A percentile compares a stretch with the other conserved stretches of the same genome.
Conservation (phyloP, 2,797 vertebrate species). For the Sparus aurata region DNA sequence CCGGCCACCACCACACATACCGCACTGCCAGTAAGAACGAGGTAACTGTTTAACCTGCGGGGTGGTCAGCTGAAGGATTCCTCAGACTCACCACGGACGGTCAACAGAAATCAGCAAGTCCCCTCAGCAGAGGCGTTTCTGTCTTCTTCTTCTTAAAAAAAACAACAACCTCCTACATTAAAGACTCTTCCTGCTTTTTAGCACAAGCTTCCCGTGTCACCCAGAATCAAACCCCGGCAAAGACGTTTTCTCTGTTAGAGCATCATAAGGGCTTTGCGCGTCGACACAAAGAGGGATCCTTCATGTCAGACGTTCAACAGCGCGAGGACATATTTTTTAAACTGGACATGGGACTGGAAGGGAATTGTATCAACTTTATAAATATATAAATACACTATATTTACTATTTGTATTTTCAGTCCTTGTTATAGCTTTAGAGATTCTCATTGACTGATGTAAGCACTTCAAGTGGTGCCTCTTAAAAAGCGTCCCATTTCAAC, state of each 20-base stretch:
- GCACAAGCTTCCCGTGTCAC: constrained; percentile 78
- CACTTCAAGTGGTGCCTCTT: constrained; percentile 80
- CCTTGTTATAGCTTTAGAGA: constrained; percentile 85
- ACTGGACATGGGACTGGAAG: constrained; percentile 57
- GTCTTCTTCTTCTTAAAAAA: constrained; percentile 35
- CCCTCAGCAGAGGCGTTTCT: constrained; percentile 32
- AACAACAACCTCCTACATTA: constrained; percentile 56
- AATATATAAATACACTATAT: constrained; percentile 82
- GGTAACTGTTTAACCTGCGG: constrained; percentile 93
- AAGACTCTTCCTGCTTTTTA: constrained; percentile 75
- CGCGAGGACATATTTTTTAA: constrained; percentile 78
- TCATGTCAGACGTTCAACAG: constrained; percentile 55
- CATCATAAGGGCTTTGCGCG: constrained; percentile 85
- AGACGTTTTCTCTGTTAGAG: constrained; percentile 73
- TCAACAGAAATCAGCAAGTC: constrained; percentile 42
- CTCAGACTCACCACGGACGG: constrained; percentile 20
- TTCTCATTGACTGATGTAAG: constrained; percentile 75
- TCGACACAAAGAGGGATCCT: constrained; percentile 70
- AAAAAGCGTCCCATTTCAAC: constrained; percentile 79
- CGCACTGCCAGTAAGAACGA: constrained; percentile 98
- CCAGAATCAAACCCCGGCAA: constrained; percentile 62
- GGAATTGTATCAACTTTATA: constrained; percentile 80
- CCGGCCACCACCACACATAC: constrained; percentile 93
- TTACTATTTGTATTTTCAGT: constrained; percentile 85
- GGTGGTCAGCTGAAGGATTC: constrained; percentile 16